Conservation (phyloP, 1,140 invertebrate species). For the Oedothorax gibbosus region DNA sequence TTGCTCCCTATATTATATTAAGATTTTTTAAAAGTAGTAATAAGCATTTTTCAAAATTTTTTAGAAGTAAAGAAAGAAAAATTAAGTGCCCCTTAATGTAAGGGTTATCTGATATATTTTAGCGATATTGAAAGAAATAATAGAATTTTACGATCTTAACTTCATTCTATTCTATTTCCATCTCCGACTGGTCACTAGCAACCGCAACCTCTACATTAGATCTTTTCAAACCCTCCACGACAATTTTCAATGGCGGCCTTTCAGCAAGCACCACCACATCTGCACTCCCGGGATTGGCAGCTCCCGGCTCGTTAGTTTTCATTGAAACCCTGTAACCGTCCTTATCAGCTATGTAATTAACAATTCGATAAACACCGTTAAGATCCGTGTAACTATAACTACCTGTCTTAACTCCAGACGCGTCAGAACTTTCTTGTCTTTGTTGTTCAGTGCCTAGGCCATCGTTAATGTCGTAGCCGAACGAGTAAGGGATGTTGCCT, state of each 20-base stretch:
- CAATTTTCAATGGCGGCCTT: not conserved
- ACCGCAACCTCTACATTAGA: no score
- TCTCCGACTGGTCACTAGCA: no score
- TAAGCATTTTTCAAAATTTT: no score
- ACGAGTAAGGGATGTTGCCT: conserved; percentile 51
- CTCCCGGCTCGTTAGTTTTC: conserved; percentile 63
- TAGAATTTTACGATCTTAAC: no score
- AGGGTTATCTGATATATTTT: no score
- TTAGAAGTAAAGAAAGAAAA: no score
- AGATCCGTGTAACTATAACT: conserved; percentile 61
- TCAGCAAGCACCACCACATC: conserved; percentile 54
- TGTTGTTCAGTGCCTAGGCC: conserved; percentile 60
- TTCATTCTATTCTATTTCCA: no score
- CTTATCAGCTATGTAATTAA: conserved; percentile 63
- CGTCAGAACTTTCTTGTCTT: conserved; percentile 61
- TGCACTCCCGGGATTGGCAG: conserved; percentile 58
- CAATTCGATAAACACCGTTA: conserved; percentile 56
- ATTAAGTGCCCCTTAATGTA: no score
- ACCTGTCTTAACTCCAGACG: conserved; percentile 58
- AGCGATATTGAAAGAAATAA: no score
- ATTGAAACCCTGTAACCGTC: conserved; percentile 61
- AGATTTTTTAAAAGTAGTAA: no score
- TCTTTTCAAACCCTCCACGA: conserved; percentile 14
- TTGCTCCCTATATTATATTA: no score
- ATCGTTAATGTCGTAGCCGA: conserved; percentile 62